phyloP scores from a whole-genome alignment of 2,888 invertebrate genomes.

The Zootermopsis nevadensis region DNA sequence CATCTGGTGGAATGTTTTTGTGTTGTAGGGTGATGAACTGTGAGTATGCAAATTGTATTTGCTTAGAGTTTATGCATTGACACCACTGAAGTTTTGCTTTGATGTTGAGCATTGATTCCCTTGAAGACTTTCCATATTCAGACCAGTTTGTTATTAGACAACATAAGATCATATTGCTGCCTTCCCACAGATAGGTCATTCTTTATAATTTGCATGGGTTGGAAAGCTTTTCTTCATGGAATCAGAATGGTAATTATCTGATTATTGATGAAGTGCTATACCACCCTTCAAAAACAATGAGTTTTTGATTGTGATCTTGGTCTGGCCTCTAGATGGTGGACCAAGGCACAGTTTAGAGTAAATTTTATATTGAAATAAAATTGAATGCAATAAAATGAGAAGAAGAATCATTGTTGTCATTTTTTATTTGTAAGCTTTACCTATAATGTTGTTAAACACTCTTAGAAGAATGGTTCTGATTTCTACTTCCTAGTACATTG shows the following conservation, averaged over 20 bases:
- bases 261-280: conserved; percentile 28
- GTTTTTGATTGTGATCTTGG: conserved; percentile 22
- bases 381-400: conserved; percentile 19
- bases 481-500: too few species aligned
- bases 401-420: neutral
- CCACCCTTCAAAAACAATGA: conserved; percentile 20
- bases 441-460: too few species aligned
- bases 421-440: too few species aligned
- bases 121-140: neutral
- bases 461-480: too few species aligned
- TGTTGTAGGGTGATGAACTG: neutral
- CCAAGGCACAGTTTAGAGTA: conserved; percentile 36
- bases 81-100: neutral
- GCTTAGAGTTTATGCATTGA: neutral
- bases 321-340: conserved; percentile 17
- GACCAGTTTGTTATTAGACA: neutral
- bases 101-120: conserved; percentile 9
- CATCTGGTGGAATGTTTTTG: too few species aligned
- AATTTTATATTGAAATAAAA: conserved; percentile 49
- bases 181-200: conserved; percentile 20
- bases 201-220: conserved; percentile 30
- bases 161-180: neutral
- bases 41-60: neutral
- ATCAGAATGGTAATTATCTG: conserved; percentile 3
- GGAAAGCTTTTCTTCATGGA: conserved; percentile 3